Percentiles rank a stretch among this genome's conserved stretches.
Conservation (phyloP, 1,140 invertebrate genomes). For the Adoxophyes honmai region DNA sequence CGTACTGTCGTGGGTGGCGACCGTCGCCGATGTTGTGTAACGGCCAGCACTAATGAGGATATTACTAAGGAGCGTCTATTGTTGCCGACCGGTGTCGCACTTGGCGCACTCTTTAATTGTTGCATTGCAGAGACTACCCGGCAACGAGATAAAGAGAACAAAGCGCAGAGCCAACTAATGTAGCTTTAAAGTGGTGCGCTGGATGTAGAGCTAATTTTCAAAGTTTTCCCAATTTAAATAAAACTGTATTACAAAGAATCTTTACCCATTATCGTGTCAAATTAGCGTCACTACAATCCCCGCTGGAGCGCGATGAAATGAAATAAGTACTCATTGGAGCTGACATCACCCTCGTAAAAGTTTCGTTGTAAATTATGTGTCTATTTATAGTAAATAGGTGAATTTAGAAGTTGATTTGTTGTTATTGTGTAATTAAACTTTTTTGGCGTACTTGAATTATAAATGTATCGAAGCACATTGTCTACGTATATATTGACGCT, state of each 20-base stretch:
- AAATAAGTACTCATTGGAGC: constrained; percentile 15
- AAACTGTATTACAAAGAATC: constrained; percentile 6
- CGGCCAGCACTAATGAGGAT: constrained; percentile 51
- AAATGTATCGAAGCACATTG: too few species aligned
- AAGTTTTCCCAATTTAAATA: neutral
- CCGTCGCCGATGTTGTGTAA: constrained; percentile 45
- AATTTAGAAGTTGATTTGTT: too few species aligned
- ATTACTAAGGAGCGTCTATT: constrained; percentile 54
- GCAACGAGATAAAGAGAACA: neutral
- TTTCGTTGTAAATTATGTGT: neutral
- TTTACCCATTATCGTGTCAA: constrained; percentile 8
- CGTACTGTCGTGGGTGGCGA: constrained; percentile 60
- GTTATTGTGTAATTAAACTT: too few species aligned
- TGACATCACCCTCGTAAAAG: constrained; percentile 4
- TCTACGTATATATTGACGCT: too few species aligned
- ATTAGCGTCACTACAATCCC: constrained; percentile 6
- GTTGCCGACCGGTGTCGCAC: constrained; percentile 26
- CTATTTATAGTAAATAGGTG: too few species aligned
- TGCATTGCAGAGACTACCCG: neutral
- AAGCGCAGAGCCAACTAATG: too few species aligned
- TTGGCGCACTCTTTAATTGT: constrained; percentile 26
- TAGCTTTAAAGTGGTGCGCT: too few species aligned
- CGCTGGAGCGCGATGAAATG: constrained; percentile 3
- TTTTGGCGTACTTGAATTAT: too few species aligned
- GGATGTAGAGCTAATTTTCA: neutral